phyloP scores from a whole-genome alignment of 1,140 invertebrate species.

The Antheraea mylitta region DNA sequence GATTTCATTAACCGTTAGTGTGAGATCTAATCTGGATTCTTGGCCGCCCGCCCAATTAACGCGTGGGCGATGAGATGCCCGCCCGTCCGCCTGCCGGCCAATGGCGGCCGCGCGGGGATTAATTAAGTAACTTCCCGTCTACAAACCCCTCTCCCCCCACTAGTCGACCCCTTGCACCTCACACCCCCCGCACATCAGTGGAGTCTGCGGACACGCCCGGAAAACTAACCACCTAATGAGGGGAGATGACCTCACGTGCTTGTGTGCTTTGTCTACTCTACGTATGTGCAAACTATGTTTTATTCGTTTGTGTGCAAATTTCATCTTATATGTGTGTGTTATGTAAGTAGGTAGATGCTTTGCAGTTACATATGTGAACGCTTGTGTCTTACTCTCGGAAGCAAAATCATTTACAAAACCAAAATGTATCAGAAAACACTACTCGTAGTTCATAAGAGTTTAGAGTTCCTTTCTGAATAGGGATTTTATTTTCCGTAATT shows the following conservation, averaged over 20 bases:
- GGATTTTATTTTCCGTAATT: no score
- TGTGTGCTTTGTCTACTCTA: constrained; percentile 72
- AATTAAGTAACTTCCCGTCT: constrained; percentile 70
- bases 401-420: not conserved
- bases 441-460: no score
- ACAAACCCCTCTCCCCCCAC: constrained; percentile 38
- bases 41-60: constrained; percentile 70
- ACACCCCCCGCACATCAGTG: constrained; percentile 49
- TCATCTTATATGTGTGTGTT: constrained; percentile 64
- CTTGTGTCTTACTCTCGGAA: not conserved
- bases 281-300: constrained; percentile 64
- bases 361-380: constrained; percentile 24
- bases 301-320: constrained; percentile 50
- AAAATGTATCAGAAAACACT: no score
- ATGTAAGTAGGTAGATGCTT: constrained; percentile 50
- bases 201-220: constrained; percentile 77
- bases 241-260: constrained; percentile 75
- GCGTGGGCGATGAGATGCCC: constrained; percentile 65
- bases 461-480: no score
- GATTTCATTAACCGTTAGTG: constrained; percentile 62
- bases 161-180: constrained; percentile 31
- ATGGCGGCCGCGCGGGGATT: constrained; percentile 72
- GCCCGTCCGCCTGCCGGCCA: constrained; percentile 61
- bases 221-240: constrained; percentile 78
- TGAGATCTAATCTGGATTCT: constrained; percentile 51